Percentiles rank a stretch among this genome's conserved stretches.
phyloP scores from a whole-genome alignment of 2,888 invertebrate genomes.

The Morpho deidamia region DNA sequence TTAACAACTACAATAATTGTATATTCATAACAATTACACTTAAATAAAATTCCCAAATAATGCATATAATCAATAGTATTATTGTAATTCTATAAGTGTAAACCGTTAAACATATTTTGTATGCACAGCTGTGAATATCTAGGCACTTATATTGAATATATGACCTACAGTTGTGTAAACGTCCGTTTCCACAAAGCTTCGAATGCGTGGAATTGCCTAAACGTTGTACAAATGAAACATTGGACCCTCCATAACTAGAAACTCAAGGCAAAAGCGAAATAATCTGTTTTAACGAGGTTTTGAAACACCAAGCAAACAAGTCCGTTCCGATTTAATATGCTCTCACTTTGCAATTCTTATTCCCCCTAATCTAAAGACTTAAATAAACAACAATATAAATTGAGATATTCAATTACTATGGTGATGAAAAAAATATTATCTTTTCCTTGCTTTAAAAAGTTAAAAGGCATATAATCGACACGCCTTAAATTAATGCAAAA shows the following conservation, averaged over 20 bases:
- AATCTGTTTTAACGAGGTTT: constrained; percentile 7
- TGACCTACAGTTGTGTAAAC: neutral
- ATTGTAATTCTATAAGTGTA: too few relatives aligned
- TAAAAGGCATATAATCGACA: neutral
- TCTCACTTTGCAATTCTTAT: constrained; percentile 1
- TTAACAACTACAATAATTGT: too few relatives aligned
- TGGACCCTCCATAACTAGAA: constrained; percentile 6
- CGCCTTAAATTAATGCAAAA: neutral
- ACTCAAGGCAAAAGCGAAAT: constrained; percentile 8
- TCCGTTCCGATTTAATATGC: constrained; percentile 2
- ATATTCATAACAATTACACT: too few relatives aligned
- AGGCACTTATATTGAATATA: neutral
- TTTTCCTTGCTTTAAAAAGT: neutral
- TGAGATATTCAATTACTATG: neutral
- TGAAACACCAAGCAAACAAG: constrained; percentile 3
- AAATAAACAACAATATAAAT: constrained; percentile 1
- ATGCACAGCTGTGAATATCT: neutral
- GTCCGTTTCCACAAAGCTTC: neutral
- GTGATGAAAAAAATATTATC: neutral
- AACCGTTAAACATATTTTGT: too few relatives aligned
- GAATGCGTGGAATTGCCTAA: constrained; percentile 2
- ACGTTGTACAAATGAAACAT: constrained; percentile 4
- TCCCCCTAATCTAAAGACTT: neutral
- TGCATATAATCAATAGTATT: too few relatives aligned
- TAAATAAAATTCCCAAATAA: too few relatives aligned